Evolutionary conservation across 2,113 vertebrate species (phyloP).

Genomic region (Bubalus kerabau): DNA sequence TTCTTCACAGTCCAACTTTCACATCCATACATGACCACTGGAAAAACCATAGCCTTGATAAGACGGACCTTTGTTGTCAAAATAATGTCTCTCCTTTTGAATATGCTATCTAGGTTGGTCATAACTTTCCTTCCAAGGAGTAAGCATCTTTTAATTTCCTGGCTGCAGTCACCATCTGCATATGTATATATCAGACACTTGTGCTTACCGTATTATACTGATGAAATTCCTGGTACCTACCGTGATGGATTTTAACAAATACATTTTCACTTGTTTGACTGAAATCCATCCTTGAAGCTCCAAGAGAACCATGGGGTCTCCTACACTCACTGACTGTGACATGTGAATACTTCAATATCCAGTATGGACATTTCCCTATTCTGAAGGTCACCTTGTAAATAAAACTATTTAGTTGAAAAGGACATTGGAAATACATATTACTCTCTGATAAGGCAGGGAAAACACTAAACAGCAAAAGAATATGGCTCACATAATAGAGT

Average conservation of each 20-base stretch:
- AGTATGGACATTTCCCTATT: conserved; percentile 21
- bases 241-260: background rate
- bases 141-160: too few relatives aligned
- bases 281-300: background rate
- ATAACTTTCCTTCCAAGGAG: too few relatives aligned
- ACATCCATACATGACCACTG: too few relatives aligned
- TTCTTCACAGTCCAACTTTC: too few relatives aligned
- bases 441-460: conserved; percentile 23
- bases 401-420: conserved; percentile 26
- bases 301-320: background rate
- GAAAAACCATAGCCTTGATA: too few relatives aligned
- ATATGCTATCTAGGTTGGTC: too few relatives aligned
- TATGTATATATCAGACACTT: background rate
- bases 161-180: too few relatives aligned
- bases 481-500: conserved; percentile 7
- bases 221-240: background rate
- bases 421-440: background rate
- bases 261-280: conserved; percentile 19
- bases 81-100: too few relatives aligned
- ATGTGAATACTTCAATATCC: background rate
- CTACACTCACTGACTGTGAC: background rate
- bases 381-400: conserved; percentile 37
- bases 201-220: background rate
- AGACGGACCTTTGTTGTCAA: too few relatives aligned
- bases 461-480: conserved; percentile 40